phyloP scores from a whole-genome alignment of 2,797 vertebrate genomes.

The Chaenodraco wilsoni region DNA sequence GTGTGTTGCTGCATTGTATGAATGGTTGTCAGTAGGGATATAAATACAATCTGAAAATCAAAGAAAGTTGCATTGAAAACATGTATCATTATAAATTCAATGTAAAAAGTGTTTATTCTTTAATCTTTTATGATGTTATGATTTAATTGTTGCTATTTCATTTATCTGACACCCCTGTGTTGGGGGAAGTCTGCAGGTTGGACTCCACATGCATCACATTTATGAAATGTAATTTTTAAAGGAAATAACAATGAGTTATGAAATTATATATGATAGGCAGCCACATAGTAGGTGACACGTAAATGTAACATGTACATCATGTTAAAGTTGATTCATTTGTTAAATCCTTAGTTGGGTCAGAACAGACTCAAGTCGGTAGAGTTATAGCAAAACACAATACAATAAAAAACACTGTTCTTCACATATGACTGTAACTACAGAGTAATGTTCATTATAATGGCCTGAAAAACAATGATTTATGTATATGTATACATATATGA shows the following conservation, averaged over 20 bases:
- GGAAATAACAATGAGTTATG: background rate
- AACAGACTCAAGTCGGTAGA: background rate
- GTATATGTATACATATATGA: too few relatives aligned
- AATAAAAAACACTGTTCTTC: background rate
- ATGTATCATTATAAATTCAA: background rate
- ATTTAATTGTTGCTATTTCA: too few relatives aligned
- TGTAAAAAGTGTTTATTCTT: background rate
- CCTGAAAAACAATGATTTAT: background rate
- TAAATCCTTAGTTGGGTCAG: background rate
- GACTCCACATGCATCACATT: background rate
- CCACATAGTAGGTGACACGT: background rate
- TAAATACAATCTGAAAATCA: background rate
- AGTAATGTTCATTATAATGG: background rate
- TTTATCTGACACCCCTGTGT: background rate
- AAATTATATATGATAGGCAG: background rate
- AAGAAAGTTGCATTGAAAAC: background rate
- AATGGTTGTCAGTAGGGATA: background rate
- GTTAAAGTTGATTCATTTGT: too few relatives aligned
- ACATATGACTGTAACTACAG: background rate
- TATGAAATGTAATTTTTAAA: too few relatives aligned
- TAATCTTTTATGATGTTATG: background rate
- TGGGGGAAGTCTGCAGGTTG: background rate
- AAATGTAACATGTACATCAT: background rate
- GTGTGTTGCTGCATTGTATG: background rate
- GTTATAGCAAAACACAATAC: background rate